These are phyloP conservation scores for Porites rus DNA, from an alignment of 92 coral and sea anemone genomes.

Conservation along the genomic window DNA sequence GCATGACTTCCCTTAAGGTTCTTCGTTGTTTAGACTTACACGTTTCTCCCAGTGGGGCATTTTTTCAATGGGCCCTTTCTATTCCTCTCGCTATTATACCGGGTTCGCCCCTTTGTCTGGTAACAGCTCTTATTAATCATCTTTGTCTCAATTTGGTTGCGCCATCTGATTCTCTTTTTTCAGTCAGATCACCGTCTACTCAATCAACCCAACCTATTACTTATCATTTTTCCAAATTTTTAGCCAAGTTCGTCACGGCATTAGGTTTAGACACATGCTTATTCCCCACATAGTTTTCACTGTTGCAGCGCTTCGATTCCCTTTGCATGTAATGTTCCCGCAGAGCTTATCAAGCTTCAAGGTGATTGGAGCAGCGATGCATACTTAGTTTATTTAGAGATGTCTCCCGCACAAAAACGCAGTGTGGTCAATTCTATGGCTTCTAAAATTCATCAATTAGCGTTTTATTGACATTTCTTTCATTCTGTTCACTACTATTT, in stretches of 20 bases:
- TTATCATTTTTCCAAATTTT: background rate
- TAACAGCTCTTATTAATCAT: constrained; percentile 14
- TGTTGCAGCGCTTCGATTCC: background rate
- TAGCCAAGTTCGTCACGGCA: background rate
- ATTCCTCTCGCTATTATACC: background rate
- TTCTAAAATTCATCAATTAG: too few species aligned
- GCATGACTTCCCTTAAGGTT: too few species aligned
- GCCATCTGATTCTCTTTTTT: constrained; percentile 7
- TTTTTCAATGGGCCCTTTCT: background rate
- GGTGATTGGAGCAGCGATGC: constrained; percentile 28
- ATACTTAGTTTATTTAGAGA: background rate
- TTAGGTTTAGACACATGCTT: constrained; percentile 5
- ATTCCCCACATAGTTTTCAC: constrained; percentile 18
- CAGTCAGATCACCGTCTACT: background rate
- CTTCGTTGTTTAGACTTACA: too few species aligned
- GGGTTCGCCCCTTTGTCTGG: constrained; percentile 1
- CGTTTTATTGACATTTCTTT: too few species aligned
- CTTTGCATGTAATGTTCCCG: background rate
- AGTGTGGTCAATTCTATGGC: too few species aligned
- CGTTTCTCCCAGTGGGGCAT: too few species aligned
- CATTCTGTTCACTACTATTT: too few species aligned
- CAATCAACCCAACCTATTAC: background rate
- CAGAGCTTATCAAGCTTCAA: constrained; percentile 16
- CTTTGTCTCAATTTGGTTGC: constrained; percentile 5
- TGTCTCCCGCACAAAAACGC: too few species aligned